A percentile compares a stretch with the other conserved stretches of the same genome.
Conservation (phyloP, 2,888 invertebrate species). For the Yponomeuta sedellus region DNA sequence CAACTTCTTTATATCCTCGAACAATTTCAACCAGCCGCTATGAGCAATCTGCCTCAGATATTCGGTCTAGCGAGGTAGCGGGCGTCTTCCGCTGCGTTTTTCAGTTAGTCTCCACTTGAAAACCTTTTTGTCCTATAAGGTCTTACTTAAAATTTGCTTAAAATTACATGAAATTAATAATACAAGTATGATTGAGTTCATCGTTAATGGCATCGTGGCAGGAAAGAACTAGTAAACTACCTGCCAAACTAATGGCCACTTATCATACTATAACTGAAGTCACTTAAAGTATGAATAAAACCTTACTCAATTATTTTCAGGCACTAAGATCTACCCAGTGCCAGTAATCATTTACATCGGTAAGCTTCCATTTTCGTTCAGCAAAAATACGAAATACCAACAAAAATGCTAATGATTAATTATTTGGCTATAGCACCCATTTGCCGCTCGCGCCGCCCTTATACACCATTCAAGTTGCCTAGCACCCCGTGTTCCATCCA, state of each 20-base stretch:
- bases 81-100: no score
- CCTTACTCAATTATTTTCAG: constrained; percentile 33
- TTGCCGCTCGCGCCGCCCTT: constrained; percentile 40
- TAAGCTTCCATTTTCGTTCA: constrained; percentile 26
- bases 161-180: no score
- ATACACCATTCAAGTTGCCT: constrained; percentile 42
- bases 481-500: constrained; percentile 39
- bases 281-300: background rate
- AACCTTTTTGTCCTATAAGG: no score
- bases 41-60: background rate
- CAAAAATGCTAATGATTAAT: background rate
- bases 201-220: no score
- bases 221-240: background rate
- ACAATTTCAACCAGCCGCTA: background rate
- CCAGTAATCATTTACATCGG: constrained; percentile 49
- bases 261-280: background rate
- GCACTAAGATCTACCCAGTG: constrained; percentile 40
- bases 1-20: no score
- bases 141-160: no score
- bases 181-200: no score
- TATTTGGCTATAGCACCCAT: constrained; percentile 36
- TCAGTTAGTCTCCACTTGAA: no score
- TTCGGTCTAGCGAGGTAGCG: no score
- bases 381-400: background rate
- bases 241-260: background rate